A percentile compares a stretch with the other conserved stretches of the same genome.
Evolutionary conservation across 2,113 vertebrate species (phyloP).

Genomic region (Toxostoma redivivum): DNA sequence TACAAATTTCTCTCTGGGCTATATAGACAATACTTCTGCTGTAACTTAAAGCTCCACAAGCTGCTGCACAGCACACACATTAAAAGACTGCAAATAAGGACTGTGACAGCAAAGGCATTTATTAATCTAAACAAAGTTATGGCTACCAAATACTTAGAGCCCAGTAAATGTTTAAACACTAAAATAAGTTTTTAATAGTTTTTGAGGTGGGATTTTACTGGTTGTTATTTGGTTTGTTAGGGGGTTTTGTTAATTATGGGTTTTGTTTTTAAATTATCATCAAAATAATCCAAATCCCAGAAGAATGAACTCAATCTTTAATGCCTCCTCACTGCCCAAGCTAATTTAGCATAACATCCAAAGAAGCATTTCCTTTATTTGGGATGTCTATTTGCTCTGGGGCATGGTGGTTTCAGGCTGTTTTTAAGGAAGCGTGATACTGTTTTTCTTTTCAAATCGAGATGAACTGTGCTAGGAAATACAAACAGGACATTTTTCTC

Average conservation of each 20-base stretch:
- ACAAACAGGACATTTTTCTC: not conserved
- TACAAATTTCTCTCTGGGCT: not conserved
- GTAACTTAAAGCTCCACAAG: not conserved
- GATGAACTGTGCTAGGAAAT: not conserved
- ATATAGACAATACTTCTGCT: not conserved
- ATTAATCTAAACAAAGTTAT: not conserved
- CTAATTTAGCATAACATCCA: not conserved
- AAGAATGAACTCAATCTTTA: not conserved
- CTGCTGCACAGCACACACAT: not conserved
- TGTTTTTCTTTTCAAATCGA: not conserved
- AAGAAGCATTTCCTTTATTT: not conserved
- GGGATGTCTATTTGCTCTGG: not conserved
- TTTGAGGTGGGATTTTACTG: not conserved
- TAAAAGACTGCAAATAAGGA: not conserved
- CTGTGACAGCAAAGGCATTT: not conserved
- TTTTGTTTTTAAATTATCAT: not conserved
- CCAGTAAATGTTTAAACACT: not conserved
- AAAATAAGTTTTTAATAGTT: not conserved
- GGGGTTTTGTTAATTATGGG: not conserved
- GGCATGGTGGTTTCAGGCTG: not conserved
- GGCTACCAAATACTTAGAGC: not conserved
- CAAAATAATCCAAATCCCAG: not conserved
- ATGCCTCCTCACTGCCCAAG: not conserved
- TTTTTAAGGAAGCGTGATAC: not conserved
- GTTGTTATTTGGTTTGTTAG: not conserved